These are phyloP conservation scores for Hippocampus barbouri DNA, from an alignment of 2,113 vertebrate genomes.

Conservation along the genomic window DNA sequence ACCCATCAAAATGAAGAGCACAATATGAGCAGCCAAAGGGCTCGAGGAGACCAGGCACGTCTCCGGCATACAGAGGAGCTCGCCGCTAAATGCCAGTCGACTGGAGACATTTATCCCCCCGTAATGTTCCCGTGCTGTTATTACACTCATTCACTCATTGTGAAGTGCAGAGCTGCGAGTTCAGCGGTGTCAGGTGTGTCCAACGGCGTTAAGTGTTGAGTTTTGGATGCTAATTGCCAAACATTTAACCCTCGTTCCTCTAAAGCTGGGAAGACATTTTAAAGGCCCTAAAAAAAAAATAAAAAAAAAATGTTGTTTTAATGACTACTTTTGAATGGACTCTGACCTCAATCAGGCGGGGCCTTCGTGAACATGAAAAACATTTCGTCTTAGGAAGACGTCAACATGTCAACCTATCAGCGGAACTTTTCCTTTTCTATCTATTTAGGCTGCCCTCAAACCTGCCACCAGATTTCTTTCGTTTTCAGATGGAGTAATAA, in stretches of 20 bases:
- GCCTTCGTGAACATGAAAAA: not conserved
- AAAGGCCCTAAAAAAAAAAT: not conserved
- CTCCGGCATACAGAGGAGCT: constrained; percentile 10
- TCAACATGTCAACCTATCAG: not conserved
- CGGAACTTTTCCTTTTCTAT: not conserved
- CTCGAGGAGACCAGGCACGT: not conserved
- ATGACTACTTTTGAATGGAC: not conserved
- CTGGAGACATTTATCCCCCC: not conserved
- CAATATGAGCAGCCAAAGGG: constrained; percentile 6
- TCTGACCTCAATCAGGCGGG: not conserved
- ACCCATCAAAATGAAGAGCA: constrained; percentile 3
- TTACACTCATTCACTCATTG: constrained; percentile 5
- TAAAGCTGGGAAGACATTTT: constrained; percentile 3
- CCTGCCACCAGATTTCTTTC: not conserved
- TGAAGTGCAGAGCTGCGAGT: not conserved
- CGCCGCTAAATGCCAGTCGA: constrained; percentile 2
- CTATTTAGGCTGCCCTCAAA: not conserved
- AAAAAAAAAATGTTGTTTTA: not conserved
- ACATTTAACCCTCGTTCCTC: not conserved
- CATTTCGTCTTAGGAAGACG: not conserved
- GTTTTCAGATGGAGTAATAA: not conserved
- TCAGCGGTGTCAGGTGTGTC: constrained; percentile 5
- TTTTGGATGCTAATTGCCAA: constrained; percentile 3
- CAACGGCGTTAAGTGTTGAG: not conserved
- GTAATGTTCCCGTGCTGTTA: not conserved